A percentile compares a stretch with the other conserved stretches of the same genome.
These are phyloP conservation scores for Himalopsyche kuldschensis DNA, from an alignment of 2,888 invertebrate species.

Conservation along the genomic window DNA sequence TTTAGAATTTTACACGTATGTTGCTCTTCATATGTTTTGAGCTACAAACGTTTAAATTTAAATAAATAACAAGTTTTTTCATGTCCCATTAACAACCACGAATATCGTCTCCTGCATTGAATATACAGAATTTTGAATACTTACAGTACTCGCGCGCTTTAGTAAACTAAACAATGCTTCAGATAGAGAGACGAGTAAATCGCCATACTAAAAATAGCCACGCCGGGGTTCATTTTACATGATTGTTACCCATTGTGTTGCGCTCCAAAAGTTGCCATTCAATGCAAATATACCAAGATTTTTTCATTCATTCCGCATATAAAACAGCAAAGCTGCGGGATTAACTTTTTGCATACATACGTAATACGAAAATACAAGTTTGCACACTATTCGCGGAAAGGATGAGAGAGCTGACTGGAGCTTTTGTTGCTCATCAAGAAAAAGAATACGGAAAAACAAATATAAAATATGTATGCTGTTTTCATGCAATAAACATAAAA, in stretches of 20 bases:
- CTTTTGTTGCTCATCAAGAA: neutral
- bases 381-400: constrained; percentile 5
- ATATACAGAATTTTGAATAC: neutral
- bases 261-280: constrained; percentile 25
- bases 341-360: constrained; percentile 33
- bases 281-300: constrained; percentile 31
- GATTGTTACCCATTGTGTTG: constrained; percentile 31
- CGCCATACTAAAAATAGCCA: constrained; percentile 7
- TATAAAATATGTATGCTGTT: neutral
- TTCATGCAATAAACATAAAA: neutral
- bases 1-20: no score
- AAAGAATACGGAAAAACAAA: neutral
- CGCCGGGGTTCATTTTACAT: constrained; percentile 32
- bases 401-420: neutral
- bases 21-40: no score
- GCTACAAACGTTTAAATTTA: no score
- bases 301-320: constrained; percentile 32
- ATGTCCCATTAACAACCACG: neutral
- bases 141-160: neutral
- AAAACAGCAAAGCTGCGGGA: constrained; percentile 33
- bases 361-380: constrained; percentile 22
- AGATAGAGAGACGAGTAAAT: neutral
- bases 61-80: no score
- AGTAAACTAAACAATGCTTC: neutral
- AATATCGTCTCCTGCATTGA: neutral